These are phyloP conservation scores for Orthochromis malagaraziensis DNA, from an alignment of 2,113 vertebrate species.

Conservation along the genomic window DNA sequence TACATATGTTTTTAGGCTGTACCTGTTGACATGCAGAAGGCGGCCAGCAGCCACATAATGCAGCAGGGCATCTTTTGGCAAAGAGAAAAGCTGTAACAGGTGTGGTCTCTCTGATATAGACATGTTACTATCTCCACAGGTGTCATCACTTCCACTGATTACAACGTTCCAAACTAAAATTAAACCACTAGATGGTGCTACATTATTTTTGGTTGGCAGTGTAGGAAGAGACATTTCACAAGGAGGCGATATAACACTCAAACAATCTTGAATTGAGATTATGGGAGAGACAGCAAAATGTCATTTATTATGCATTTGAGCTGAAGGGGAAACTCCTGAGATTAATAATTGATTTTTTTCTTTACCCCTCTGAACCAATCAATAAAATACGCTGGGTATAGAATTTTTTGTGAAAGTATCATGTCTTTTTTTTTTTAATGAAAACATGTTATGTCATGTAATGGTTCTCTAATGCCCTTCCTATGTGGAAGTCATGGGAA, in stretches of 20 bases:
- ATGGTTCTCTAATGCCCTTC: neutral
- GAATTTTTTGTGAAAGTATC: neutral
- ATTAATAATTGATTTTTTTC: rapidly evolving
- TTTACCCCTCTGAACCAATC: neutral
- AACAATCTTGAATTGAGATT: neutral
- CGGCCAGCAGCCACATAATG: neutral
- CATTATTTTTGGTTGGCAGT: neutral
- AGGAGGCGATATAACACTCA: neutral
- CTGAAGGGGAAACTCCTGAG: neutral
- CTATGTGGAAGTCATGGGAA: neutral
- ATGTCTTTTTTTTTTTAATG: rapidly evolving
- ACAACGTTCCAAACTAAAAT: neutral
- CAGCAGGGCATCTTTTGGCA: rapidly evolving
- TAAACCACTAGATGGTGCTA: neutral
- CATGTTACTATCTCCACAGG: neutral
- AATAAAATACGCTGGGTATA: neutral
- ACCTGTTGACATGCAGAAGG: constrained; percentile 2
- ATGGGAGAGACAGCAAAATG: neutral
- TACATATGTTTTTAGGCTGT: neutral
- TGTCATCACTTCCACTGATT: constrained; percentile 1
- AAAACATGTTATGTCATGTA: neutral
- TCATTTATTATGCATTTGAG: neutral
- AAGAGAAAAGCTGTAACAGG: neutral
- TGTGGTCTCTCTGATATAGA: neutral
- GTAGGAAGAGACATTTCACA: neutral